phyloP scores from a whole-genome alignment of 2,888 invertebrate genomes.

The Nomada flava region DNA sequence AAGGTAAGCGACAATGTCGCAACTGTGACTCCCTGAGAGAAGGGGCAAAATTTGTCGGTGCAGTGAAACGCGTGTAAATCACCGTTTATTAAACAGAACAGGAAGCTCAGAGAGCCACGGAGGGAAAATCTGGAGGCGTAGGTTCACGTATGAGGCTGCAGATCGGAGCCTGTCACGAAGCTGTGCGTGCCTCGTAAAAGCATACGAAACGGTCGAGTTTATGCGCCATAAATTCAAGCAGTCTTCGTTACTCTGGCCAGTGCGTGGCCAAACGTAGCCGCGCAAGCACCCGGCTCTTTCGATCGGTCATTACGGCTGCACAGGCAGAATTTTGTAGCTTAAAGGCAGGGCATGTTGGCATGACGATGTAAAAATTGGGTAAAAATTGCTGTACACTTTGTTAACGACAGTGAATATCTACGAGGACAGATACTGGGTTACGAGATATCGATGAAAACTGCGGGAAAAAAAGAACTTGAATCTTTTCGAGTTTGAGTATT shows the following conservation, averaged over 20 bases:
- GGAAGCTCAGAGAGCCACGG: conserved; percentile 64
- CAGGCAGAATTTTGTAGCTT: conserved; percentile 6
- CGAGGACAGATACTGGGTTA: neutral
- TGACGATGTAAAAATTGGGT: conserved; percentile 26
- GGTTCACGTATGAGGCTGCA: conserved; percentile 57
- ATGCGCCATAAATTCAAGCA: conserved; percentile 81
- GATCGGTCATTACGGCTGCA: conserved; percentile 35
- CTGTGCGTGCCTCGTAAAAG: conserved; percentile 68
- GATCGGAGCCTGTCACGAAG: conserved; percentile 72
- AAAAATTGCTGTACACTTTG: neutral
- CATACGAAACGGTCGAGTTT: conserved; percentile 76
- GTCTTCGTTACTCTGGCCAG: conserved; percentile 71
- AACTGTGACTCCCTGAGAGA: neutral
- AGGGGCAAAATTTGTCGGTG: conserved; percentile 70
- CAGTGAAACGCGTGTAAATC: conserved; percentile 80
- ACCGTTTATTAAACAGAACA: conserved; percentile 76
- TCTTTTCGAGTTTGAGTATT: no score
- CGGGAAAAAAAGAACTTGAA: no score
- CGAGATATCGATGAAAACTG: neutral
- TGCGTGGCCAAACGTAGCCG: conserved; percentile 68
- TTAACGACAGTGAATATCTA: neutral
- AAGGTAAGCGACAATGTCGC: neutral
- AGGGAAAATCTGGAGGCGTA: conserved; percentile 48
- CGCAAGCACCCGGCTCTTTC: conserved; percentile 32
- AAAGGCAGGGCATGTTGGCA: conserved; percentile 1